Percentiles rank a stretch among this genome's conserved stretches.
phyloP scores from a whole-genome alignment of 1,140 invertebrate species.

The Trinorchestia longiramus region DNA sequence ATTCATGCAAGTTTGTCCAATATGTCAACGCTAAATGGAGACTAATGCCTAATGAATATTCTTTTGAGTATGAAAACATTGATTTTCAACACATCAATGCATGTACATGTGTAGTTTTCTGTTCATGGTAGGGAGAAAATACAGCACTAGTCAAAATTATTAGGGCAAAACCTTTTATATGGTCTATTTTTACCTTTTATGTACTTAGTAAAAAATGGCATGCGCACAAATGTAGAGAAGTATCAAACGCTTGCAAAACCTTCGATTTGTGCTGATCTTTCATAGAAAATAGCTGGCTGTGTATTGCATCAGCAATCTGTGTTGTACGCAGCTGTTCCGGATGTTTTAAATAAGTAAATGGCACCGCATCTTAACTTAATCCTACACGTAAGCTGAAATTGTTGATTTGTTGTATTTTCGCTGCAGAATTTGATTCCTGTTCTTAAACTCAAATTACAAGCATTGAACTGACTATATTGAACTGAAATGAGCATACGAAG shows the following conservation, averaged over 20 bases:
- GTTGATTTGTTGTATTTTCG: not conserved
- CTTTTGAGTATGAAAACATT: not conserved
- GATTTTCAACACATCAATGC: not conserved
- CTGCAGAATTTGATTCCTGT: not conserved
- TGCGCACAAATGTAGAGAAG: no score
- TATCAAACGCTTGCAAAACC: not conserved
- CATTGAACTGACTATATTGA: not conserved
- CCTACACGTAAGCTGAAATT: not conserved
- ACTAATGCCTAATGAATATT: not conserved
- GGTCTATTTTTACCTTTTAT: no score
- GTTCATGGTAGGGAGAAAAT: no score
- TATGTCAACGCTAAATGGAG: not conserved
- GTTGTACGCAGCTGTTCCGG: not conserved
- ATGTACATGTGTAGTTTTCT: no score
- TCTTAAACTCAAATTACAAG: not conserved
- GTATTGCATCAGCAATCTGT: not conserved
- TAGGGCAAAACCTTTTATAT: no score
- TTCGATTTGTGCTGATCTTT: not conserved
- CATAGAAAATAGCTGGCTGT: not conserved
- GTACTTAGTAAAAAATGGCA: no score
- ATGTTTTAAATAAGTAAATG: not conserved
- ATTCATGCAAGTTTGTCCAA: not conserved
- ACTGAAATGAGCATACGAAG: not conserved
- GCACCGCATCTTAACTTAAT: not conserved
- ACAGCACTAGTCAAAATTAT: no score